phyloP scores from a whole-genome alignment of 2,888 invertebrate species.

The Himalopsyche tibetana region DNA sequence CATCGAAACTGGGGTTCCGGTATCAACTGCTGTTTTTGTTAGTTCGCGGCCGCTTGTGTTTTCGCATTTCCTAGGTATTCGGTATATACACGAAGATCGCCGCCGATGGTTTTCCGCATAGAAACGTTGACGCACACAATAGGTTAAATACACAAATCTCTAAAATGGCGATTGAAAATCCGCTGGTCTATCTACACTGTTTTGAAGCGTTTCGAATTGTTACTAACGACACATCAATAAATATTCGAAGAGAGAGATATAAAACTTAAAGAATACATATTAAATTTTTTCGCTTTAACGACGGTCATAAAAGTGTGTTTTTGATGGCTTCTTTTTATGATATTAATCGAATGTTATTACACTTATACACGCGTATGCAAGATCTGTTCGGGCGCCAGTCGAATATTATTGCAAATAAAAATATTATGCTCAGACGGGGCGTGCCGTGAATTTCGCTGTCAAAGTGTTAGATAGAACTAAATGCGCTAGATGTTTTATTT shows the following conservation, averaged over 20 bases:
- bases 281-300: slow-evolving; percentile 14
- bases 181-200: not conserved
- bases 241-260: slow-evolving; percentile 33
- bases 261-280: slow-evolving; percentile 19
- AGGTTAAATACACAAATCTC: too few species aligned
- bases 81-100: too few species aligned
- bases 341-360: slow-evolving; percentile 22
- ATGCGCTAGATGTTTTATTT: too few species aligned
- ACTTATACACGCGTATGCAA: not conserved
- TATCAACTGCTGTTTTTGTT: too few species aligned
- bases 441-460: not conserved
- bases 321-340: slow-evolving; percentile 42
- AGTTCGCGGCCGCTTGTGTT: too few species aligned
- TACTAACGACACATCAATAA: slow-evolving; percentile 14
- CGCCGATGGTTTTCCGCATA: too few species aligned
- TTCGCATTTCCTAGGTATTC: too few species aligned
- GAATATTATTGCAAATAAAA: slow-evolving; percentile 38
- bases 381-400: slow-evolving; percentile 27
- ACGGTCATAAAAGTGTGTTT: not conserved
- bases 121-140: too few species aligned
- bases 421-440: not conserved
- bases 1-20: too few species aligned
- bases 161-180: too few species aligned
- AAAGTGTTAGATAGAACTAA: not conserved
- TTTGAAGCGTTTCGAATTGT: not conserved